These are phyloP conservation scores for Drosophila kuntzei DNA, from an alignment of 2,888 invertebrate species.

Conservation along the genomic window DNA sequence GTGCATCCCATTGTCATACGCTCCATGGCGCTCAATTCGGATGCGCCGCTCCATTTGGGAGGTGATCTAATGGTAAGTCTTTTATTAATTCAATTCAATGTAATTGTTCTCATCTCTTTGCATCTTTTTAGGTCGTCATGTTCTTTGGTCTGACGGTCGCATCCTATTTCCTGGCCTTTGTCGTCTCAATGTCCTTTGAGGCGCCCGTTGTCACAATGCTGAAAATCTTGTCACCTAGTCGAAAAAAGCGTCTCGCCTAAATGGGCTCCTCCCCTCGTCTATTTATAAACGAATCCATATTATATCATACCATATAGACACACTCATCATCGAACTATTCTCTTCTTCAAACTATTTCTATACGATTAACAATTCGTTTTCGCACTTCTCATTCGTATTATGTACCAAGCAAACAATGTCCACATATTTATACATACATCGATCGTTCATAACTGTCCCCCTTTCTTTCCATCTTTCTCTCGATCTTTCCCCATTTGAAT, in stretches of 20 bases:
- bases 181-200: slow-evolving; percentile 93
- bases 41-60: slow-evolving; percentile 93
- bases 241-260: slow-evolving; percentile 85
- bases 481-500: slow-evolving; percentile 3
- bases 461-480: slow-evolving; percentile 1
- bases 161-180: slow-evolving; percentile 91
- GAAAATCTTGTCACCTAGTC: slow-evolving; percentile 89
- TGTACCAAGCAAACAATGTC: slow-evolving; percentile 44
- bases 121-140: slow-evolving; percentile 88
- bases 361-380: slow-evolving; percentile 31
- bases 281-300: slow-evolving; percentile 58
- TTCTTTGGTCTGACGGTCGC: slow-evolving; percentile 93
- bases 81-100: no score
- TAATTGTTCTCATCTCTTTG: no score
- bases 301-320: slow-evolving; percentile 45
- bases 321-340: slow-evolving; percentile 7
- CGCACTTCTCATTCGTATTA: slow-evolving; percentile 37
- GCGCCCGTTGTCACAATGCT: slow-evolving; percentile 94
- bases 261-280: slow-evolving; percentile 29
- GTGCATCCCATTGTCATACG: slow-evolving; percentile 94
- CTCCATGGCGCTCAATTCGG: slow-evolving; percentile 92
- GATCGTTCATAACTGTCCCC: slow-evolving; percentile 20
- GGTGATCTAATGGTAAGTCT: slow-evolving; percentile 91
- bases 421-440: slow-evolving; percentile 28
- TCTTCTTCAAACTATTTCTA: slow-evolving; percentile 18